Evolutionary conservation across 30 jellyfish, hydroid and myxozoan genomes (phyloP).

Genomic region (Haliclystus octoradiatus): DNA sequence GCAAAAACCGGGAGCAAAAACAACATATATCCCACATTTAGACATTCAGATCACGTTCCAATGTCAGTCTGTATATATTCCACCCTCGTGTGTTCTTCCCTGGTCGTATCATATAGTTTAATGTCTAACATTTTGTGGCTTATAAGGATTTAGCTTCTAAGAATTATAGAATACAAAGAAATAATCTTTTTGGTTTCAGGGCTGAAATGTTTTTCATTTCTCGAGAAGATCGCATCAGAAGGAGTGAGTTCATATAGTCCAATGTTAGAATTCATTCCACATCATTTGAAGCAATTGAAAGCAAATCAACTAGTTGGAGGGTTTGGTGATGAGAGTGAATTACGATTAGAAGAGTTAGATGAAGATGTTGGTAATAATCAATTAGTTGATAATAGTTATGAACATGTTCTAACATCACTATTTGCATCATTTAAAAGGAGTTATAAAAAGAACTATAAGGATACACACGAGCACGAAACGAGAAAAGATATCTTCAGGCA

Average conservation of each 20-base stretch:
- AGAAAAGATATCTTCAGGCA: slow-evolving; percentile 79
- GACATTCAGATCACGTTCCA: too few species aligned
- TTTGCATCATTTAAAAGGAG: slow-evolving; percentile 38
- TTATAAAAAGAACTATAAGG: slow-evolving; percentile 43
- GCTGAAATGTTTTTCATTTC: slow-evolving; percentile 64
- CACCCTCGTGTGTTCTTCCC: too few species aligned
- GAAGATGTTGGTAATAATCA: neutral
- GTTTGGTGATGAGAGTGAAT: slow-evolving; percentile 11
- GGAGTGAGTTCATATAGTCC: slow-evolving; percentile 55
- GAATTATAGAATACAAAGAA: too few species aligned
- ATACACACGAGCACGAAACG: slow-evolving; percentile 56
- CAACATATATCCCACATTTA: too few species aligned
- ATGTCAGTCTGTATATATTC: too few species aligned
- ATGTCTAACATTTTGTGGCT: too few species aligned
- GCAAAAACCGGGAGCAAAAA: too few species aligned
- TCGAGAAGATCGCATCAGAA: slow-evolving; percentile 42
- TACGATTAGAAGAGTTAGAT: slow-evolving; percentile 1
- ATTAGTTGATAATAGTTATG: slow-evolving; percentile 26
- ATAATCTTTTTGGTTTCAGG: slow-evolving; percentile 18
- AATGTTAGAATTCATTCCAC: slow-evolving; percentile 78
- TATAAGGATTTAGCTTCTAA: too few species aligned
- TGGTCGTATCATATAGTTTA: too few species aligned
- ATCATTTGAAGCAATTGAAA: slow-evolving; percentile 14
- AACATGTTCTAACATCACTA: slow-evolving; percentile 40
- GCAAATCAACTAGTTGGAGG: slow-evolving; percentile 22